Conservation (phyloP, 1,140 invertebrate species). For the Bombus sibiricus region DNA sequence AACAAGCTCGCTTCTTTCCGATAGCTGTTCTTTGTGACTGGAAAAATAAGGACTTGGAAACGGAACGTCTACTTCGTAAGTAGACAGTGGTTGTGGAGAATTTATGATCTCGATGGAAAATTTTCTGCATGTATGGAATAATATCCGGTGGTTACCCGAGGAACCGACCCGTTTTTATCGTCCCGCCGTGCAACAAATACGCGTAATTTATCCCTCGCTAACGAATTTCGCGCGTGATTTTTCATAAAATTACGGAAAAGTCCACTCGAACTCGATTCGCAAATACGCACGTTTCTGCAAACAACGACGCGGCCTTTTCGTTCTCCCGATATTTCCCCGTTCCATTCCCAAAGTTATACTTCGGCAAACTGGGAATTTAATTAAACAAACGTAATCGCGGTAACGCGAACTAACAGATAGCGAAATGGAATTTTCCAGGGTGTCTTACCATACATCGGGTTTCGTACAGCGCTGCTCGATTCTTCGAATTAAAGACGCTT, state of each 20-base stretch:
- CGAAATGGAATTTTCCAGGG: background rate
- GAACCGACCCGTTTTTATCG: background rate
- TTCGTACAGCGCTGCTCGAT: no score
- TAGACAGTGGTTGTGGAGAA: background rate
- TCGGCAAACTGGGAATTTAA: background rate
- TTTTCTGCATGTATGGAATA: background rate
- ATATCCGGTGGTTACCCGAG: background rate
- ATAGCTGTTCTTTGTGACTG: background rate
- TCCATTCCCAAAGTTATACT: background rate
- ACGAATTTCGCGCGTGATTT: background rate
- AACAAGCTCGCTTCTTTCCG: constrained; percentile 25
- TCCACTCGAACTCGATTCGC: constrained; percentile 6
- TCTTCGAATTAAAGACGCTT: no score
- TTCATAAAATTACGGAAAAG: background rate
- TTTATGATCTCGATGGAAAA: constrained; percentile 8
- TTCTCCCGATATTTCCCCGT: background rate
- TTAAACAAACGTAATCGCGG: background rate
- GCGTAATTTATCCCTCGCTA: background rate
- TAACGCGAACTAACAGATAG: background rate
- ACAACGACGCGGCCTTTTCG: background rate
- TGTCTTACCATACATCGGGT: background rate
- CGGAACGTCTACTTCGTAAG: background rate
- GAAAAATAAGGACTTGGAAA: constrained; percentile 33
- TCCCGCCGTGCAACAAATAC: background rate
- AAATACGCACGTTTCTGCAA: background rate